Evolutionary conservation across 2,888 invertebrate genomes (phyloP), one percentile per base, ranked within the genome.

Genomic region (Pollenia angustigena): DNA sequence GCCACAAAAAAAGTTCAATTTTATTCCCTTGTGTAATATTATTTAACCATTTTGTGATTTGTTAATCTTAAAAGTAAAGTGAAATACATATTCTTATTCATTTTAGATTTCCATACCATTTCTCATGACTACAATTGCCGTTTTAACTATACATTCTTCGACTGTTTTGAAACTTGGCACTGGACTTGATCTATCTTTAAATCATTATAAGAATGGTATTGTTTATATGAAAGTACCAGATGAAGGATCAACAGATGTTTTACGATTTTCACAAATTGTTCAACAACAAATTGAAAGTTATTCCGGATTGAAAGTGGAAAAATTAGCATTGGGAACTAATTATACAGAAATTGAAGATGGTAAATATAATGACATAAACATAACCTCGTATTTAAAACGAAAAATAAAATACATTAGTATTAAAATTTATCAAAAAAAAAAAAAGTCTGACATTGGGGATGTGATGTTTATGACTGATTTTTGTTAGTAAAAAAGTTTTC

Each of bases 91-190:
- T 74, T 8, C 4, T 11, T 60, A 23, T 72, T 83, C n/a, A 60
- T 46, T 87, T 0, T 58, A 93, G 93, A 88, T 91, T 42, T 84
- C 81, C 12, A 50, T 92, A 54, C 91, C 92, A 0, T 81, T 91
- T n/a, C 4, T 91, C 3, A 86, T 89, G 48, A 89, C 90, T 56
- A 80, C 66, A n/a, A 68, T 90, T 11, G 90, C 92, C 1, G 89
- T 92, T 60, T 58, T 90, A 12, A 80, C 90, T 11, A 92, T 93
- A 90, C 90, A 91, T 85, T 89, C 90, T 9, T 89, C 89, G 87
- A 90, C 91, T 4, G 79, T 90, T 54, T 88, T 88, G 9, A 88
- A 86, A 9, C 89, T 88, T 74, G 91, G 91, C 42, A 88, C 76
- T n/a, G 88, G 86, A n/a, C 84, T 93, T 48, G 78, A 88, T 3